Conservation (phyloP, 2,888 invertebrate genomes). For the Chloromyia formosa region DNA sequence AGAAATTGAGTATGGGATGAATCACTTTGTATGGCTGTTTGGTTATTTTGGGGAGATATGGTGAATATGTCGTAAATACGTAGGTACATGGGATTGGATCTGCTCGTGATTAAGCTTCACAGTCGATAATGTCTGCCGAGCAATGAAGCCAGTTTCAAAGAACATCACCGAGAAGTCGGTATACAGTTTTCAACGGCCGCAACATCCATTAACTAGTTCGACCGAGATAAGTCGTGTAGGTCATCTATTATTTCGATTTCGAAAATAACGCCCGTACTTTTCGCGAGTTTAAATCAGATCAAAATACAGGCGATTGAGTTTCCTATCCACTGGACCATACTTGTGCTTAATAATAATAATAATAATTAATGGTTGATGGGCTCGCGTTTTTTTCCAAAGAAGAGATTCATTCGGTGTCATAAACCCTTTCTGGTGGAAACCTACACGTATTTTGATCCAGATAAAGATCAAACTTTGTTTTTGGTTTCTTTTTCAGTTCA, state of each 20-base stretch:
- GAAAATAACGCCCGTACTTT: background rate
- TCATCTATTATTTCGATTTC: background rate
- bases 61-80: too few species aligned
- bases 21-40: background rate
- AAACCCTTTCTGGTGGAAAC: background rate
- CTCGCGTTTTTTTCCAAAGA: background rate
- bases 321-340: too few species aligned
- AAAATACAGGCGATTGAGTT: background rate
- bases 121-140: background rate
- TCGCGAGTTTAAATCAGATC: background rate
- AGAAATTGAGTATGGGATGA: slow-evolving; percentile 25
- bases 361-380: background rate
- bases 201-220: background rate
- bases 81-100: slow-evolving; percentile 19
- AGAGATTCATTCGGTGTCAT: background rate
- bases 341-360: too few species aligned
- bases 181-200: background rate
- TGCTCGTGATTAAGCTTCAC: slow-evolving; percentile 8
- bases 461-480: too few species aligned
- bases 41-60: background rate
- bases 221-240: background rate
- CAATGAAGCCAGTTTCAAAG: too few species aligned
- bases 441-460: too few species aligned
- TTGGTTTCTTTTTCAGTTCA: too few species aligned
- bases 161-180: too few species aligned